A percentile compares a stretch with the other conserved stretches of the same genome.
phyloP scores from a whole-genome alignment of 2,113 vertebrate species.

The Scophthalmus maximus region DNA sequence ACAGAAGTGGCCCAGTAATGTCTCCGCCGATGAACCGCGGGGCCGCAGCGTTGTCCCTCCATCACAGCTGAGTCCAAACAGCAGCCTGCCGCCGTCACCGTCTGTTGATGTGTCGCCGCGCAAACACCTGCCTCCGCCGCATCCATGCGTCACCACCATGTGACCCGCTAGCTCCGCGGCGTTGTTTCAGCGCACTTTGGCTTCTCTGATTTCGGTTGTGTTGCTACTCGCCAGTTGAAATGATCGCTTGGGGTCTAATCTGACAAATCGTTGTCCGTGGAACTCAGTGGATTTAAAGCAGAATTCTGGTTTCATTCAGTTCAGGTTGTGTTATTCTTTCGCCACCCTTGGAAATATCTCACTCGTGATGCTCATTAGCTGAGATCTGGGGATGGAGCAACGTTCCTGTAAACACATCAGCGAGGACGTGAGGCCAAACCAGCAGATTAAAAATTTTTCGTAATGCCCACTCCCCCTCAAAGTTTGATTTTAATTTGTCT shows the following conservation, averaged over 20 bases:
- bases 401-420: not conserved
- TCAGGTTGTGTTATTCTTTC: too few species aligned
- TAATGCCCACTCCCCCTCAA: too few species aligned
- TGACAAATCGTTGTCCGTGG: not conserved
- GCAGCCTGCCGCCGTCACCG: conserved; percentile 72
- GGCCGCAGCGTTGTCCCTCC: conserved; percentile 80
- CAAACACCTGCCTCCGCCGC: conserved; percentile 62
- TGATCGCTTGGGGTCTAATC: not conserved
- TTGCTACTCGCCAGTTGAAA: conserved; percentile 15
- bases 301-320: too few species aligned
- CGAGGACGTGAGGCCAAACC: not conserved
- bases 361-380: not conserved
- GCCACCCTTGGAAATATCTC: not conserved
- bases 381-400: not conserved
- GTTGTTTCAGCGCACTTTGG: conserved; percentile 41
- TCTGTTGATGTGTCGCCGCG: conserved; percentile 61
- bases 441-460: too few species aligned
- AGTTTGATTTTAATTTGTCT: too few species aligned
- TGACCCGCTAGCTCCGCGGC: conserved; percentile 43
- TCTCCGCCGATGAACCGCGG: conserved; percentile 87
- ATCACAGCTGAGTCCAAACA: conserved; percentile 71
- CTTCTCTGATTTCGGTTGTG: conserved; percentile 25
- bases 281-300: not conserved
- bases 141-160: conserved; percentile 46
- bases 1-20: conserved; percentile 91